Percentiles rank a stretch among this genome's conserved stretches.
phyloP scores from a whole-genome alignment of 37 sponge, comb jelly and placozoan species.

The Axinella damicornis region DNA sequence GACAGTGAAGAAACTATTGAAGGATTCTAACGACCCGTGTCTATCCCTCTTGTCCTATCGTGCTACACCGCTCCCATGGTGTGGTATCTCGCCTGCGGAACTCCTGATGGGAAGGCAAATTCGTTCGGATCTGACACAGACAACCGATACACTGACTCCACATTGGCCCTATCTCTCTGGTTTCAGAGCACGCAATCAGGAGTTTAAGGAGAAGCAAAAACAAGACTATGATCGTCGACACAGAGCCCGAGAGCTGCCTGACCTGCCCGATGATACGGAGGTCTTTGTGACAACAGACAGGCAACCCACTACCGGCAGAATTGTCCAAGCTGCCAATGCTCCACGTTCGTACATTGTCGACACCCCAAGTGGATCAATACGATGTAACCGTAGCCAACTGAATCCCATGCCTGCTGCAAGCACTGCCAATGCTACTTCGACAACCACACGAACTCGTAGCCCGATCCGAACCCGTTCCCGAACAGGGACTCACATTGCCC shows the following conservation, averaged over 20 bases:
- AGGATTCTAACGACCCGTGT: constrained; percentile 24
- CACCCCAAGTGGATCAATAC: no score
- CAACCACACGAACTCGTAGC: no score
- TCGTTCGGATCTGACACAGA: constrained; percentile 22
- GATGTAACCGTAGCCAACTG: no score
- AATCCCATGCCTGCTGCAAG: no score
- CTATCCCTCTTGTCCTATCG: constrained; percentile 44
- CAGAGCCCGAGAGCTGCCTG: neutral
- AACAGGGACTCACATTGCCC: no score
- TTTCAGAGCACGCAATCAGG: constrained; percentile 12
- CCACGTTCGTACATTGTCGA: no score
- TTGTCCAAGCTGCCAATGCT: no score
- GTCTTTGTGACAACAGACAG: no score
- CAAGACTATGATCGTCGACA: constrained; percentile 40
- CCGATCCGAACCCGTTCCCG: no score
- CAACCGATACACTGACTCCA: constrained; percentile 5
- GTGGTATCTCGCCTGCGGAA: constrained; percentile 53
- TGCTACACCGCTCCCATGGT: constrained; percentile 65
- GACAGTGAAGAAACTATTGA: constrained; percentile 39
- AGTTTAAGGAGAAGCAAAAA: constrained; percentile 40
- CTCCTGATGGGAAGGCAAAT: constrained; percentile 71
- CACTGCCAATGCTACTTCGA: no score
- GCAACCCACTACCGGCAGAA: no score
- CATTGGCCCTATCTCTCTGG: constrained; percentile 45
- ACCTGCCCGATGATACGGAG: no score